phyloP scores from a whole-genome alignment of 1,140 invertebrate genomes.

The Ostrea edulis region DNA sequence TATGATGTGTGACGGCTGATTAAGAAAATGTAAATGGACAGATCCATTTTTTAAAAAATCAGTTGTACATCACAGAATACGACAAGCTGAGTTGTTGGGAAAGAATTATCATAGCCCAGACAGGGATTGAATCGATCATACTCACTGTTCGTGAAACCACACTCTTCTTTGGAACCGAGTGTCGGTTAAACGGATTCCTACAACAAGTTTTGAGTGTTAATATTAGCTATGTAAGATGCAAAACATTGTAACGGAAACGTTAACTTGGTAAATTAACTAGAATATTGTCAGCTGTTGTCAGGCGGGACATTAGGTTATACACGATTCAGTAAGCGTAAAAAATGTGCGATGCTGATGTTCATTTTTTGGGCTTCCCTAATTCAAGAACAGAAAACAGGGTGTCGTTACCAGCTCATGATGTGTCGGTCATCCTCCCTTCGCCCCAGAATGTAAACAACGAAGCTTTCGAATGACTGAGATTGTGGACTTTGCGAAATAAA shows the following conservation, averaged over 20 bases:
- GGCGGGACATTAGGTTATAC: too few species aligned
- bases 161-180: constrained; percentile 64
- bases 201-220: background rate
- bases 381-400: background rate
- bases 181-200: constrained; percentile 72
- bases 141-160: constrained; percentile 70
- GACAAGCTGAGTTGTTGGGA: too few species aligned
- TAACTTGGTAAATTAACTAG: too few species aligned
- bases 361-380: too few species aligned
- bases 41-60: too few species aligned
- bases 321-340: too few species aligned
- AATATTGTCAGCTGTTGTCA: too few species aligned
- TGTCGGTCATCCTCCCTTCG: background rate
- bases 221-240: background rate
- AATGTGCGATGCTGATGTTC: too few species aligned
- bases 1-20: too few species aligned
- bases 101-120: too few species aligned
- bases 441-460: background rate
- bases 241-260: background rate
- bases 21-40: too few species aligned
- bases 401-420: background rate
- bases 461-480: background rate
- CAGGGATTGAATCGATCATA: background rate
- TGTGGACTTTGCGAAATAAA: background rate
- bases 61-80: too few species aligned